Base-by-base conservation (phyloP, 53 echinoderm and acorn worm species). In the Holothuria leucospilota region DNA sequence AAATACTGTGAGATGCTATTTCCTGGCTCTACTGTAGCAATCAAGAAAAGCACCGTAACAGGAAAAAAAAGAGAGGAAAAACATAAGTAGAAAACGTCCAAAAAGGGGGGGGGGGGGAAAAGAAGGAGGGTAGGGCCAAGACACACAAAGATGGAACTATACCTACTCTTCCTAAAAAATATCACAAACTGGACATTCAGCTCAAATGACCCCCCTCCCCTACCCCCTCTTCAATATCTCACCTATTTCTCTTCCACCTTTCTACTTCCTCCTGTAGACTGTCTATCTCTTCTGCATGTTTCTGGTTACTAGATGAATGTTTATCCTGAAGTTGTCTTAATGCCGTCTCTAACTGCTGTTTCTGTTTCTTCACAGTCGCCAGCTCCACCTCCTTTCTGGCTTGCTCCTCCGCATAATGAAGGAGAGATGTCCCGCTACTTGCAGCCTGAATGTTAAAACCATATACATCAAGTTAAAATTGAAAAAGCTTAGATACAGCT, bases 311-410 rank as follows among this genome's bases (percentile, higher is more conserved):
- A 67, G 90, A 93, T 20, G 93, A 92, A 34, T 95, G 90, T 73
- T 99, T 99, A 68, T 99, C 99, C 79, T 99, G 99, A 12, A 99
- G 91, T 75, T 99, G 99, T 59, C 99, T 89, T n/a, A 99, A 71
- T 15, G 99, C 99, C 26, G 87, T 85, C 95, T 99, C 99, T 58
- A 94, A 49, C 84, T 95, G 93, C 75, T 95, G 95, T 61, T 94
- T 99, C 84, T 95, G 93, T 68, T 86, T 87, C 77, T 95, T 95
- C 29, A 99, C 66, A 8, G 77, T 40, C 2, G 79, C 63, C 27
- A 99, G 81, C 85, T 99, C 95, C 52, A 99, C 99, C 78, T 99
- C 99, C 61, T 85, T 93, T 20, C 99, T 88, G 13, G 99, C 95
- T 38, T 92, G 95, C 81, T 95, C 93, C 40, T 99, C 99, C 14